These are phyloP conservation scores for Malurus cyaneus DNA, from an alignment of 2,113 vertebrate genomes.

Conservation along the genomic window DNA sequence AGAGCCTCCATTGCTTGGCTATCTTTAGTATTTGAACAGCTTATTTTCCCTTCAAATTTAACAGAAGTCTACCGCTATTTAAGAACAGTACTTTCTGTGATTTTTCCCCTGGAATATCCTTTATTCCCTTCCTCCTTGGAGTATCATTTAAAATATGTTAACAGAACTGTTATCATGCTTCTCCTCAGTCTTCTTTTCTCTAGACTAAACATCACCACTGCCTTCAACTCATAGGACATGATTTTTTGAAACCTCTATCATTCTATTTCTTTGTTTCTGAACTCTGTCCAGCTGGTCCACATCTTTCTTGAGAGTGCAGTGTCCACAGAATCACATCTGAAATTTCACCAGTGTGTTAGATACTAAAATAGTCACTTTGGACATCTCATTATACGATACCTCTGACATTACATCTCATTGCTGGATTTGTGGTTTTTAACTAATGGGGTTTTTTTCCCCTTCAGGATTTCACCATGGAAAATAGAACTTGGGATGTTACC, in stretches of 20 bases:
- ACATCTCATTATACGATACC: neutral
- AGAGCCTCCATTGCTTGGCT: neutral
- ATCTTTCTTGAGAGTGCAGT: neutral
- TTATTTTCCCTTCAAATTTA: neutral
- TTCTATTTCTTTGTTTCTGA: neutral
- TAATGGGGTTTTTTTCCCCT: neutral
- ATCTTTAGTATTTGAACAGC: neutral
- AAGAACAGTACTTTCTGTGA: neutral
- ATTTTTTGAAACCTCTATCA: neutral
- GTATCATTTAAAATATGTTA: neutral
- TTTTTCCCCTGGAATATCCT: neutral
- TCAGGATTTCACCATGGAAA: neutral
- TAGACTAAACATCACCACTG: constrained; percentile 52
- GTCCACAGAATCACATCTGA: neutral
- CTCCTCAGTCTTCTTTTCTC: constrained; percentile 5
- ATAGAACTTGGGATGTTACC: neutral
- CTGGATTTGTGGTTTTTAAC: neutral
- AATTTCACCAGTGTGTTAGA: neutral
- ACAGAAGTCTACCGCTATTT: neutral
- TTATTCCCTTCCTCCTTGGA: neutral
- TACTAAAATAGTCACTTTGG: neutral
- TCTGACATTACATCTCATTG: neutral
- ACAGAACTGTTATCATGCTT: neutral
- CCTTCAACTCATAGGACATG: neutral
- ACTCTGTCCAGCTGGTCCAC: neutral